Evolutionary conservation across 1,140 invertebrate species (phyloP), one percentile per base, ranked within the genome.

Genomic region (Lineus longissimus): DNA sequence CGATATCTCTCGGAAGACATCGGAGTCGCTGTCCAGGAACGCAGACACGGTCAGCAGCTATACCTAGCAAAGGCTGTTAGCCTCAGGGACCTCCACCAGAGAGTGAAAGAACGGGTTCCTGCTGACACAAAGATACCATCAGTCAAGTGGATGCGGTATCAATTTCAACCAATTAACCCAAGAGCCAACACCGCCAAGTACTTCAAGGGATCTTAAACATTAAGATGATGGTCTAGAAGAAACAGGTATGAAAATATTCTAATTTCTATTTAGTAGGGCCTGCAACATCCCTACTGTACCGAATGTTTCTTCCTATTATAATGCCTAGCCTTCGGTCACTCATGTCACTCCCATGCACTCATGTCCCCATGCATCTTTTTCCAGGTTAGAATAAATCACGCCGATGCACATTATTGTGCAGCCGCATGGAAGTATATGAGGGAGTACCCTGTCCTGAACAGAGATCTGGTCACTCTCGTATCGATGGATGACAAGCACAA

Each of bases 401-500:
- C 40, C 29, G 65, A 72, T 61, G 65, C 66, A 27, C 68, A 70
- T 41, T 72, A 65, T 23, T 67, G 68, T 64, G 65, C 65, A 27
- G 59, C 57, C 43, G 22, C 62, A 25, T 70, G 63, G 36, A 59
- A 41, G 22, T 68, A 67, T 64, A 23, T 66, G 55, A 65, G 60
- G 54, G 23, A 63, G 54, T 67, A 64, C 61, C 63, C 70, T 2
- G 60, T 70, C 13, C 65, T 58, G 23, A 62, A 55, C 27, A 51
- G 55, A 40, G 64, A 68, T 6, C 0, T 45, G 6, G 13, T 19
- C 2, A 56, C 13, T 19, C 27, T 71, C 7, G 45, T 69, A 33
- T 67, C 65, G 33, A 29, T 67, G 55, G 70, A 71, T 67, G 68
- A 71, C 25, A 70, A 67, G 27, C 17, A 62, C 1, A 71, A 69